Evolutionary conservation across 2,113 vertebrate genomes (phyloP).

Genomic region (Acanthisitta chloris): DNA sequence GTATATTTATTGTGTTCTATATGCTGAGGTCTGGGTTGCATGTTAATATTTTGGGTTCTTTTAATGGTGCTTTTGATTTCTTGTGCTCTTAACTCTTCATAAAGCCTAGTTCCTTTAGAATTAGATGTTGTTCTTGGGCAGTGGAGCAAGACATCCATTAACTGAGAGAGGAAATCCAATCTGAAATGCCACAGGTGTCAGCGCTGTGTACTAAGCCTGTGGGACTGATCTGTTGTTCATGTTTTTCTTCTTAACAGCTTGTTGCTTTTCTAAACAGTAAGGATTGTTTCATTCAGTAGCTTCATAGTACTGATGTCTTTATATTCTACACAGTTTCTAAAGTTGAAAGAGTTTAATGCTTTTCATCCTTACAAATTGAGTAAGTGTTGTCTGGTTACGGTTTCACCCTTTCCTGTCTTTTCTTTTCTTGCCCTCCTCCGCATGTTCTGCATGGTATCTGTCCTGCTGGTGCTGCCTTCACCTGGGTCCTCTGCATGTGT

Average conservation of each 20-base stretch:
- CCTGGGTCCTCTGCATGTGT: slow-evolving; percentile 88
- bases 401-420: slow-evolving; percentile 88
- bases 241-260: slow-evolving; percentile 46
- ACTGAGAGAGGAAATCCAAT: neutral
- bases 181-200: neutral
- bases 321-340: neutral
- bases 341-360: neutral
- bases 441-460: slow-evolving; percentile 78
- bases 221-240: slow-evolving; percentile 12
- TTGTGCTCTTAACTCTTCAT: neutral
- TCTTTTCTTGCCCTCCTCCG: slow-evolving; percentile 74
- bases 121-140: neutral
- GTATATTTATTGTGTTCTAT: neutral
- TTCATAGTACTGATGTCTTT: neutral
- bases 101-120: neutral
- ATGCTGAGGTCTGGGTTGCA: neutral
- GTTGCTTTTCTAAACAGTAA: slow-evolving; percentile 30
- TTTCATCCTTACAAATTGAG: slow-evolving; percentile 34
- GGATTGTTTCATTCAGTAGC: slow-evolving; percentile 15
- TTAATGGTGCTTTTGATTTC: neutral
- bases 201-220: neutral
- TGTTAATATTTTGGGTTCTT: neutral
- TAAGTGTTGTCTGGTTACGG: slow-evolving; percentile 68
- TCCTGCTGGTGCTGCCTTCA: slow-evolving; percentile 84
- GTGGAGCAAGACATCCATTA: neutral